A percentile compares a stretch with the other conserved stretches of the same genome.
Conservation (phyloP, 2,888 invertebrate species). For the Chrysolina americana region DNA sequence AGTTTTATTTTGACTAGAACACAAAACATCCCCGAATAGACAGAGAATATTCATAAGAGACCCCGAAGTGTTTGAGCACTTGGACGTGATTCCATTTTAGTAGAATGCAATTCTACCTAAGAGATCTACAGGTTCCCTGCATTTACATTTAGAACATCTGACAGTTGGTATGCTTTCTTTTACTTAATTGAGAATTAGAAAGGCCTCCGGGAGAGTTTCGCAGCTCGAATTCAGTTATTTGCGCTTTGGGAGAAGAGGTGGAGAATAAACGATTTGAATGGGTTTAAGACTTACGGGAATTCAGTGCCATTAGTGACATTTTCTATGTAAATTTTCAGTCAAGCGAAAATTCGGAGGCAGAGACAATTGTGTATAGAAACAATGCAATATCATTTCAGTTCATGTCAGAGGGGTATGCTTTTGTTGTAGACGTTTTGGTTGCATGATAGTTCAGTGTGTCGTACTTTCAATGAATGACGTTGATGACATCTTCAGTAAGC, state of each 20-base stretch:
- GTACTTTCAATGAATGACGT: too few relatives aligned
- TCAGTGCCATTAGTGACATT: conserved; percentile 27
- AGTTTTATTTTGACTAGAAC: conserved; percentile 40
- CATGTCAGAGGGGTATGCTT: not conserved
- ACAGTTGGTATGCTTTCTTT: conserved; percentile 55
- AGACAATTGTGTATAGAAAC: conserved; percentile 6
- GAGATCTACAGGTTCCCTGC: conserved; percentile 57
- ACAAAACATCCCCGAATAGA: conserved; percentile 42
- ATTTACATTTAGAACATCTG: conserved; percentile 57
- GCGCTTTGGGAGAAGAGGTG: conserved; percentile 30
- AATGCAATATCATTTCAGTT: not conserved
- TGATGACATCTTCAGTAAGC: too few relatives aligned
- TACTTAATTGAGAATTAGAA: conserved; percentile 44
- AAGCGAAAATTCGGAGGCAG: not conserved
- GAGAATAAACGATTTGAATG: conserved; percentile 34
- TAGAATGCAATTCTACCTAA: conserved; percentile 52
- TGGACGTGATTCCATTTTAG: conserved; percentile 58
- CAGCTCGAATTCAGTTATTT: conserved; percentile 35
- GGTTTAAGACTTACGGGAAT: conserved; percentile 25
- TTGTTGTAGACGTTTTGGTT: not conserved
- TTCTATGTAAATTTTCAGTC: conserved; percentile 25
- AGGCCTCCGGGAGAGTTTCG: conserved; percentile 38
- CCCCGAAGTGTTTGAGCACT: conserved; percentile 51
- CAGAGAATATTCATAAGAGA: conserved; percentile 56
- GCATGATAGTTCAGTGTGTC: too few relatives aligned